phyloP scores from a whole-genome alignment of 2,888 invertebrate genomes.

The Hirtodrosophila duncani region DNA sequence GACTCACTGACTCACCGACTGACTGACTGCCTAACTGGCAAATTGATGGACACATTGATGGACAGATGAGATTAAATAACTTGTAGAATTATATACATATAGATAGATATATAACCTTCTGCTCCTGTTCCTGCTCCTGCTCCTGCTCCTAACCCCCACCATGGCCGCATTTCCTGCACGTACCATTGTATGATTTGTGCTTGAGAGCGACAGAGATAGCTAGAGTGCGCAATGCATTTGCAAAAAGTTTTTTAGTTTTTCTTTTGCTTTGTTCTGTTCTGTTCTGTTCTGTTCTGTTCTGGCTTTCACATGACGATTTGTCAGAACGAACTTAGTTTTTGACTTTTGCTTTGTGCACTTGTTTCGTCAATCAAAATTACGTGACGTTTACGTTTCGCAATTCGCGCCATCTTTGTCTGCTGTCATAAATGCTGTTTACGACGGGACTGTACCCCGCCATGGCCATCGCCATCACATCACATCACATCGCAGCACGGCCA shows the following conservation, averaged over 20 bases:
- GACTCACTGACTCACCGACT: conserved; percentile 25
- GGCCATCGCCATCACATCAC: background rate
- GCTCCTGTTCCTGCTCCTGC: no score
- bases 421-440: conserved; percentile 35
- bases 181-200: conserved; percentile 32
- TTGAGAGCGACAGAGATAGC: conserved; percentile 2
- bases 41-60: conserved; percentile 79
- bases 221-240: conserved; percentile 30
- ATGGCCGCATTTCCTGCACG: conserved; percentile 46
- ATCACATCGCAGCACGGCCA: no score
- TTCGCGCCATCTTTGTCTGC: conserved; percentile 22
- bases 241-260: conserved; percentile 13
- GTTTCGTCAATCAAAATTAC: conserved; percentile 72
- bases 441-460: background rate
- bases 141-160: conserved; percentile 6
- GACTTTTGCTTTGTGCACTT: conserved; percentile 39
- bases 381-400: conserved; percentile 54
- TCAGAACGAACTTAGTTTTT: conserved; percentile 52
- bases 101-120: conserved; percentile 9
- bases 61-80: conserved; percentile 79
- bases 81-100: conserved; percentile 67
- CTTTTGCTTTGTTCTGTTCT: background rate
- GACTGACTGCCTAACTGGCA: conserved; percentile 63
- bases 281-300: conserved; percentile 5
- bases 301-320: conserved; percentile 39